Percentiles rank a stretch among this genome's conserved stretches.
Conservation (phyloP, 2,888 invertebrate genomes). For the Stenodera caucasica region DNA sequence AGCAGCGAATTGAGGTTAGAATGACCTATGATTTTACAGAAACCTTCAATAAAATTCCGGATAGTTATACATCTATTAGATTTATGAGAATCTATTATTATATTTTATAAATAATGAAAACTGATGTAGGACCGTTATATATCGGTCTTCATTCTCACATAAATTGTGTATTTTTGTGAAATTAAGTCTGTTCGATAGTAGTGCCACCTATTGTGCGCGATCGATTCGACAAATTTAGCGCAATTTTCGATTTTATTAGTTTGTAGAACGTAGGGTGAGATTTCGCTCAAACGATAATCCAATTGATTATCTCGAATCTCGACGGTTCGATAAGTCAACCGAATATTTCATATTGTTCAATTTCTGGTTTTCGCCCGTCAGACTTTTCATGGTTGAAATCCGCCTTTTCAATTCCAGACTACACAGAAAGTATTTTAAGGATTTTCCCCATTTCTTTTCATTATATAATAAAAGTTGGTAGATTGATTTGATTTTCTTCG, state of each 20-base stretch:
- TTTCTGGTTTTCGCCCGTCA: no score
- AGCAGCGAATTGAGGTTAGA: neutral
- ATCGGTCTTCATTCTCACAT: no score
- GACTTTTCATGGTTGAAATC: neutral
- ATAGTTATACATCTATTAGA: no score
- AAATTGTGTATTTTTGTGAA: no score
- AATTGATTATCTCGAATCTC: neutral
- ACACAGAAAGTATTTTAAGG: neutral
- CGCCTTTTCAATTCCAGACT: neutral
- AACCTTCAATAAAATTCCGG: neutral
- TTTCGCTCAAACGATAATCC: neutral
- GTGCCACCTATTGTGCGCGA: neutral
- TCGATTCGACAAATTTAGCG: neutral
- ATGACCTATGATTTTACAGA: neutral
- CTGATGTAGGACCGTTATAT: no score
- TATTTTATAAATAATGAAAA: no score
- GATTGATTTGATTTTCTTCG: conserved; percentile 23
- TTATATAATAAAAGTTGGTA: neutral
- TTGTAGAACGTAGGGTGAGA: neutral
- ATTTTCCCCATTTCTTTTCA: neutral
- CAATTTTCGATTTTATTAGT: neutral
- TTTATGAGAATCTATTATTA: no score
- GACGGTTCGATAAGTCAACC: no score
- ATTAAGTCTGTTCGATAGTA: neutral
- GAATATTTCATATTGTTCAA: no score